Conservation (phyloP, 37 sponge, comb jelly and placozoan species). For the Halisarca cf. caerulea region DNA sequence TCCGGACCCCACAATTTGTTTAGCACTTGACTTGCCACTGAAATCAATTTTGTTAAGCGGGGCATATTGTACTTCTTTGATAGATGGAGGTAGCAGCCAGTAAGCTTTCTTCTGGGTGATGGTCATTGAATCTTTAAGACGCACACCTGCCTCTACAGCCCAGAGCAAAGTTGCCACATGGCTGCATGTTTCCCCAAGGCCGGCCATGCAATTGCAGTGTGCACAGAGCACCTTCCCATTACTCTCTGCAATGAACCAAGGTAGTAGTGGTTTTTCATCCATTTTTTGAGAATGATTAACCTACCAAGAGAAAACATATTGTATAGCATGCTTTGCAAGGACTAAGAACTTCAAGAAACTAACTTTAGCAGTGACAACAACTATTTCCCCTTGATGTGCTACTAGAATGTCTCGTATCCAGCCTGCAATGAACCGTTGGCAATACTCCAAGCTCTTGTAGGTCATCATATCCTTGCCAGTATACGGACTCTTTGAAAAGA, state of each 20-base stretch:
- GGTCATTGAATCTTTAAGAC: constrained; percentile 42
- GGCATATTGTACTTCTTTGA: constrained; percentile 48
- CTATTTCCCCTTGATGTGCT: too few species aligned
- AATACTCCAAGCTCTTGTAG: constrained; percentile 67
- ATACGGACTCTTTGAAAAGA: neutral
- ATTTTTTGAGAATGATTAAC: constrained; percentile 47
- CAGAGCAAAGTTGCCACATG: constrained; percentile 71
- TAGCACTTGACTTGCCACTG: constrained; percentile 12
- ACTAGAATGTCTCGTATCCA: constrained; percentile 62
- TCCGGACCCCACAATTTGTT: too few species aligned
- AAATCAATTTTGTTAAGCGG: constrained; percentile 51
- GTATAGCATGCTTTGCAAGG: too few species aligned
- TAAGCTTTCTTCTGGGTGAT: constrained; percentile 48
- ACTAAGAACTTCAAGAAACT: too few species aligned
- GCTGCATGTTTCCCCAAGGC: constrained; percentile 62
- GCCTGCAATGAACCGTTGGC: constrained; percentile 52
- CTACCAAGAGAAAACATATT: too few species aligned
- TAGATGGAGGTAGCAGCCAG: constrained; percentile 51
- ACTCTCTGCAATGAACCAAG: constrained; percentile 40
- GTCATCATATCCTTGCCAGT: constrained; percentile 50
- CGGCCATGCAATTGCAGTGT: constrained; percentile 83
- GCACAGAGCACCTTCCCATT: constrained; percentile 52
- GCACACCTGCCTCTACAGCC: constrained; percentile 43
- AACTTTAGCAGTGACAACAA: too few species aligned
- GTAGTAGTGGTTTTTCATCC: constrained; percentile 50